Base-by-base conservation (phyloP, 2,888 invertebrate genomes). In the Dorcus hopei region DNA sequence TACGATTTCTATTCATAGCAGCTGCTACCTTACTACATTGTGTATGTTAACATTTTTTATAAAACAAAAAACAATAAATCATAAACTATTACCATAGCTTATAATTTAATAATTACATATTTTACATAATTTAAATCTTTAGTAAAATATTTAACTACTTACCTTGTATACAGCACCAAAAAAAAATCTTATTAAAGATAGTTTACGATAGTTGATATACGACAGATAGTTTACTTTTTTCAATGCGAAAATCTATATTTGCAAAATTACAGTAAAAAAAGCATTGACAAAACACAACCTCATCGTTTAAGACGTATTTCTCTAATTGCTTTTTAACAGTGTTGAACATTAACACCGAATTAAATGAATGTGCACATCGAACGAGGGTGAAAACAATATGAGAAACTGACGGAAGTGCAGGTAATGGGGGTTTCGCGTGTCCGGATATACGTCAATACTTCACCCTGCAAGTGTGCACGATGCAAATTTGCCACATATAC, bases 341-440 rank as follows among this genome's bases (percentile, higher is more conserved):
- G 39, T 45, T 42, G 56, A 52, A 62, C 63, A 66, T 66, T 68
- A 66, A 58, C 63, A 58, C 61, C 53, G 65, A 67, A 72, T 69
- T 68, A 68, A 68, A 58, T 61, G 65, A 60, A 60, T 59, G 63
- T 61, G 63, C 65, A 65, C 67, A 64, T 64, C 59, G 61, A 57
- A 67, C 64, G 63, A 65, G 69, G 72, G 68, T 67, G 69, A 66
- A 71, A 70, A 70, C 70, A 72, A 71, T 72, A 69, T 67, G 69
- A 69, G 68, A 68, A 71, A 68, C 67, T 64, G 65, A 68, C 67
- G 73, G 72, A 72, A 70, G 65, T 70, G 66, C 64, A 68, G 61
- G 65, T 71, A 73, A 73, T 66, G 73, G 71, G 67, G 58, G 63
- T 67, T 70, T 74, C 61, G 73, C 73, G 73, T 74, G 73, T 63